Conservation (phyloP, 53 echinoderm and acorn worm genomes). For the Holothuria scabra region DNA sequence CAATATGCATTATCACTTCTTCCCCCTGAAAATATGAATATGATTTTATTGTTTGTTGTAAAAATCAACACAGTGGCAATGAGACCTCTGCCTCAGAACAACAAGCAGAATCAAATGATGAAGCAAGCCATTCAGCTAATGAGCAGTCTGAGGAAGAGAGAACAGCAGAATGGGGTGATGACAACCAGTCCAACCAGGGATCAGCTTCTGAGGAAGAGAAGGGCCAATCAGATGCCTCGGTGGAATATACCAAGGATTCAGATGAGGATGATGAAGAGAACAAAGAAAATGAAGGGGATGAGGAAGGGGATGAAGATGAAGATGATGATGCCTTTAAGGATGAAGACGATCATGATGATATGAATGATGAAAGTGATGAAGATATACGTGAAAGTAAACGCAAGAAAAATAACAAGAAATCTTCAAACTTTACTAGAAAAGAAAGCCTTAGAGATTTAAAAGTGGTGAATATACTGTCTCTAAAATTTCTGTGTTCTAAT, state of each 20-base stretch:
- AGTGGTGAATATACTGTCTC: constrained; percentile 61
- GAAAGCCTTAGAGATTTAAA: constrained; percentile 87
- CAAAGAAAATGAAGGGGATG: constrained; percentile 59
- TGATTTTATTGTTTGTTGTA: constrained; percentile 4
- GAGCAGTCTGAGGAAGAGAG: constrained; percentile 67
- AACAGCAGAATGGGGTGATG: constrained; percentile 66
- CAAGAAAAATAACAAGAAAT: constrained; percentile 42
- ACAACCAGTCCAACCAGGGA: constrained; percentile 55
- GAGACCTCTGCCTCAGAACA: constrained; percentile 65
- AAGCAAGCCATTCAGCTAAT: constrained; percentile 62
- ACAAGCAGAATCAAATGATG: constrained; percentile 58
- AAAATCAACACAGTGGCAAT: constrained; percentile 62
- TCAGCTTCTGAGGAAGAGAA: constrained; percentile 79
- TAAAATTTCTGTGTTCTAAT: no score
- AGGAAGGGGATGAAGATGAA: constrained; percentile 69
- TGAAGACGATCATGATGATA: constrained; percentile 75
- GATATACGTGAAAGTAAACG: constrained; percentile 39
- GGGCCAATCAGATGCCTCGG: constrained; percentile 67
- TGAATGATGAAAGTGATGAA: constrained; percentile 64
- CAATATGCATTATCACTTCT: no score
- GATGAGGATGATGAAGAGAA: constrained; percentile 69
- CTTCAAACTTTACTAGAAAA: constrained; percentile 56
- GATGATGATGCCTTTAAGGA: constrained; percentile 72
- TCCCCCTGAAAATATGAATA: no score
- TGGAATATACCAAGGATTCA: constrained; percentile 61